Conservation (phyloP, 2,113 vertebrate species). For the Brachypteracias leptosomus region DNA sequence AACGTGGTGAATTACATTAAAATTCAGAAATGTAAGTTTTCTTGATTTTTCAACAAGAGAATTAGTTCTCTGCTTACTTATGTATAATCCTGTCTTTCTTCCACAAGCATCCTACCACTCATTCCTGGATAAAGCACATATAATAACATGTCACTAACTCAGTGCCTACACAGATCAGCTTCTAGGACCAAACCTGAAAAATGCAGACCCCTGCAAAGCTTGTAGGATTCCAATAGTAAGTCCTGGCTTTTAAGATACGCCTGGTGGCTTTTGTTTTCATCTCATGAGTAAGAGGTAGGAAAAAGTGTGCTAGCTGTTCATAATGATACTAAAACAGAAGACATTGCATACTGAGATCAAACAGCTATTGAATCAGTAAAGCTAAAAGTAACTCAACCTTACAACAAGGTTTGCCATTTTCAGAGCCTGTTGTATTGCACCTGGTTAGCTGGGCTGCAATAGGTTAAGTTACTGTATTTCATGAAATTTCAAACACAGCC, state of each 20-base stretch:
- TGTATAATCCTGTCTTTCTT: background rate
- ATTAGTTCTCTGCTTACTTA: background rate
- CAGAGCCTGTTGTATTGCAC: background rate
- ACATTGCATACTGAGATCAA: background rate
- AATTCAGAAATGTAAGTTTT: background rate
- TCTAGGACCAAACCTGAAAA: background rate
- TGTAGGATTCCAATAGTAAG: background rate
- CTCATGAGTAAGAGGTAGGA: background rate
- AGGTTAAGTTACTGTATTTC: background rate
- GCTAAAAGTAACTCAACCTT: background rate
- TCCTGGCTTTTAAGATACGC: background rate
- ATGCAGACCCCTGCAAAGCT: background rate
- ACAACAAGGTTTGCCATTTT: background rate
- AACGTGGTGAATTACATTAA: accelerated
- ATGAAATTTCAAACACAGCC: background rate
- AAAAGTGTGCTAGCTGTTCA: background rate
- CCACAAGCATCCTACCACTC: background rate
- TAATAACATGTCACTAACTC: background rate
- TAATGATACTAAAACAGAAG: background rate
- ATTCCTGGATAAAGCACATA: background rate
- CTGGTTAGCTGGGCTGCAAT: background rate
- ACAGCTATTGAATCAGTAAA: background rate
- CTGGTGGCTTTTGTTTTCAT: background rate
- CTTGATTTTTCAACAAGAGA: background rate
- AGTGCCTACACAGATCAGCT: background rate